phyloP scores from a whole-genome alignment of 2,797 vertebrate species.

The Gephyroberyx darwinii region DNA sequence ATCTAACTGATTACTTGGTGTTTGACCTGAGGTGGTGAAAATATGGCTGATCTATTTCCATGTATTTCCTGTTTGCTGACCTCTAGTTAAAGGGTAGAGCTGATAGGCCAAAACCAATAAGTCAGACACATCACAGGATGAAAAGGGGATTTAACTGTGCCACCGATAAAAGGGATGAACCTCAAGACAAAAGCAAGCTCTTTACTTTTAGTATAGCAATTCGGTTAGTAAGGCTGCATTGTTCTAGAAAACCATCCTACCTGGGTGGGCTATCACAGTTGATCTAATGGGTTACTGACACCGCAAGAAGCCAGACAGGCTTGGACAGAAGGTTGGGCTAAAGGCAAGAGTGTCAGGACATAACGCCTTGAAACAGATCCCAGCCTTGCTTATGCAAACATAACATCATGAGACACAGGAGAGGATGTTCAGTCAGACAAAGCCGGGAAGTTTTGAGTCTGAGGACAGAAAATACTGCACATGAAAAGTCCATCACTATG shows the following conservation, averaged over 20 bases:
- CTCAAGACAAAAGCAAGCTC: slow-evolving; percentile 41
- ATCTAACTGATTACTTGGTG: slow-evolving; percentile 27
- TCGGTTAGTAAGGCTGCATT: slow-evolving; percentile 61
- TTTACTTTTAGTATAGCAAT: slow-evolving; percentile 38
- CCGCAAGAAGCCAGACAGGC: slow-evolving; percentile 41
- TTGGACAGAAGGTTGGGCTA: slow-evolving; percentile 51
- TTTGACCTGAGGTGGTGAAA: slow-evolving; percentile 71
- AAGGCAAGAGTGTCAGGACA: slow-evolving; percentile 67
- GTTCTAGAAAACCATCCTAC: slow-evolving; percentile 51
- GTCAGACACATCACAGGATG: slow-evolving; percentile 25
- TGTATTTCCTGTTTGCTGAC: slow-evolving; percentile 52
- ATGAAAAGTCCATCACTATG: slow-evolving; percentile 31
- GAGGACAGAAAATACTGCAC: slow-evolving; percentile 61
- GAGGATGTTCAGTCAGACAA: slow-evolving; percentile 2
- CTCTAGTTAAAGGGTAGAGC: slow-evolving; percentile 60
- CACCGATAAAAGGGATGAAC: slow-evolving; percentile 24
- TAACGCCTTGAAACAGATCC: slow-evolving; percentile 56
- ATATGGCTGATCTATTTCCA: slow-evolving; percentile 70
- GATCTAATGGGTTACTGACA: slow-evolving; percentile 45
- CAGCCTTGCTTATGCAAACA: slow-evolving; percentile 47
- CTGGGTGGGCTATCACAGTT: slow-evolving; percentile 39
- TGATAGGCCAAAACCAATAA: slow-evolving; percentile 31
- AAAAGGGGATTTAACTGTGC: slow-evolving; percentile 32
- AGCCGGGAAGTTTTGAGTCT: slow-evolving; percentile 19
- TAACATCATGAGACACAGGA: not conserved